phyloP scores from a whole-genome alignment of 2,797 vertebrate species.

The Amblyraja radiata region DNA sequence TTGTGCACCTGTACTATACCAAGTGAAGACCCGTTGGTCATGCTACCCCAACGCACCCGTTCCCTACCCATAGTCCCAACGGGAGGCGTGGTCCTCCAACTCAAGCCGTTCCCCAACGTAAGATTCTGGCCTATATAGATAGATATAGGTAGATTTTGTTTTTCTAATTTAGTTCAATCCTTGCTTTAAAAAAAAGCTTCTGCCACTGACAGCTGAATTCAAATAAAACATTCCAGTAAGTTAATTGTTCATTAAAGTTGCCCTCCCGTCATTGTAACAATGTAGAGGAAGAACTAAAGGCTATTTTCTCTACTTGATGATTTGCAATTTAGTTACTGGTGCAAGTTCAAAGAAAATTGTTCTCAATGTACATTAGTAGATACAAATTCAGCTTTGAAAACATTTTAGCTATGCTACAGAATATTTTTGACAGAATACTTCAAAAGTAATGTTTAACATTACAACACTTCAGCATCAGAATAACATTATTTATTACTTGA shows the following conservation, averaged over 20 bases:
- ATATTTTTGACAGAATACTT: neutral
- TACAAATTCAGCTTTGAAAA: neutral
- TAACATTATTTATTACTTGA: neutral
- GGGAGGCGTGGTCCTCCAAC: too few species aligned
- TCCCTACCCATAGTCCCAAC: too few species aligned
- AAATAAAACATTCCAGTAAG: neutral
- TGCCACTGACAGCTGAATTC: neutral
- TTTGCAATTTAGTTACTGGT: neutral
- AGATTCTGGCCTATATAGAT: too few species aligned
- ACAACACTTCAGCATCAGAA: neutral
- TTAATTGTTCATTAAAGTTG: neutral
- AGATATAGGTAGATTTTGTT: neutral
- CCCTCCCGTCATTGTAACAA: neutral
- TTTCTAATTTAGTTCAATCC: neutral
- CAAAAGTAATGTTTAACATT: neutral
- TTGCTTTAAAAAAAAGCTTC: neutral
- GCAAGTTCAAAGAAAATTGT: neutral
- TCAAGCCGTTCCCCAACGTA: too few species aligned
- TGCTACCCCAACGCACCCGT: too few species aligned
- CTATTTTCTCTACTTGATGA: neutral
- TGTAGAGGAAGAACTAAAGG: neutral
- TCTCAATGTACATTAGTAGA: neutral
- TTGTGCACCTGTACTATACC: too few species aligned
- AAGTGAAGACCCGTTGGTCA: too few species aligned
- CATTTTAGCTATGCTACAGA: neutral